Base-by-base conservation (phyloP, 2,888 invertebrate genomes). In the Drosophila buzzatii region DNA sequence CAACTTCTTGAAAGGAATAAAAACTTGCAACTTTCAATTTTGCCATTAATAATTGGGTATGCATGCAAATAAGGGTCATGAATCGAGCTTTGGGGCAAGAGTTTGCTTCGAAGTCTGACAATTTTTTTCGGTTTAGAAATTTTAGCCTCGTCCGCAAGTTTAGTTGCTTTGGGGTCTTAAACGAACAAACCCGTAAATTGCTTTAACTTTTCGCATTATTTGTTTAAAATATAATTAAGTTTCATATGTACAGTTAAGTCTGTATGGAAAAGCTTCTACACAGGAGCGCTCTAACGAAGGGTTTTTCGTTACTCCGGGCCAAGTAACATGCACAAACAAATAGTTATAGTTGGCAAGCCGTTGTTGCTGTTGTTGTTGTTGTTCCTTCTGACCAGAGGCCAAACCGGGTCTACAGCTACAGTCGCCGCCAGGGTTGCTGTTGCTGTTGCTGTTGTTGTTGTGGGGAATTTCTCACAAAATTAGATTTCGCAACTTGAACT, bases 401-500 rank as follows among this genome's bases (percentile, higher is more conserved):
- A 72, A 49, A 14, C 20, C 2, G 27, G 42, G 45, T 37, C 33
- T 20, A 31, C n/a, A 6, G 61, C 18, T 51, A 31, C 9, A 39
- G 49, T 10, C 14, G 41, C 27, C 73, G 47, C 20, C 14, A 31
- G 59, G 41, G 44, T 68, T 76, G 47, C 67, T 72, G 71, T 67
- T 76, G 61, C 73, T 81, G 45, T 76, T 73, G 78, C 66, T 81
- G 60, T 75, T 82, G 61, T 56, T 52, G 55, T 55, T 27, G 18
- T 31, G 62, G 31, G 76, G 70, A 75, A 72, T 66, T 76, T 71
- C 71, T 68, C 51, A 64, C 63, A 73, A 89, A 89, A 85, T 85
- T 87, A 73, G 79, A 79, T 89, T 89, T 73, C 68, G 66, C 62
- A 89, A 85, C 76, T 76, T 88, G 51, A 87, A 88, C 72, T 88